Evolutionary conservation across 1,140 invertebrate genomes (phyloP).

Genomic region (Pseudomyrmex flavicornis): DNA sequence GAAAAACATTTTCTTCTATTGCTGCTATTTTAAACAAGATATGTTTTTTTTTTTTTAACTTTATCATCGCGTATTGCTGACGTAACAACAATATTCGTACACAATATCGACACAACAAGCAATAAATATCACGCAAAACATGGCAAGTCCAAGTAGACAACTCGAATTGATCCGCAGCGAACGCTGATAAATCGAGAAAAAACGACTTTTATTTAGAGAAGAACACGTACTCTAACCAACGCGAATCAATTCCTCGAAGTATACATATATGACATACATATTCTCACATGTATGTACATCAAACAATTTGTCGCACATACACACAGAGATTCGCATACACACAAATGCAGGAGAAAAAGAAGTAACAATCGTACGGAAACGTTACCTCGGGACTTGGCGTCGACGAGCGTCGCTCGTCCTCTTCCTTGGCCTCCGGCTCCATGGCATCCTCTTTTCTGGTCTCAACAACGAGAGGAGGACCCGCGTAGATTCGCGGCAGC

Average conservation of each 20-base stretch:
- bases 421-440: constrained; percentile 79
- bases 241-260: background rate
- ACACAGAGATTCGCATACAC: background rate
- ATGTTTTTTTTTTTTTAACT: too few relatives aligned
- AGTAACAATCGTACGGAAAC: background rate
- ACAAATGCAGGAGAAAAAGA: background rate
- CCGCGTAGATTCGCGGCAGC: constrained; percentile 53
- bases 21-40: too few relatives aligned
- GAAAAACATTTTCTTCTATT: too few relatives aligned
- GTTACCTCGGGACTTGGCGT: constrained; percentile 80
- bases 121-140: background rate
- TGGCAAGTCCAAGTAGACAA: background rate
- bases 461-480: constrained; percentile 57
- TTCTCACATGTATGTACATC: background rate
- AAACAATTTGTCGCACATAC: background rate
- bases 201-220: background rate
- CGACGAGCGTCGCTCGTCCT: constrained; percentile 78
- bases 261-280: background rate
- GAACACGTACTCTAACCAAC: background rate
- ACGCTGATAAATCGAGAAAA: background rate
- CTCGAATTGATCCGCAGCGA: constrained; percentile 1
- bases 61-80: background rate
- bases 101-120: constrained; percentile 2
- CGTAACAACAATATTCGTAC: background rate
- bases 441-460: constrained; percentile 78